Base-by-base conservation (phyloP, 2,888 invertebrate genomes). In the Auanema sp. region DNA sequence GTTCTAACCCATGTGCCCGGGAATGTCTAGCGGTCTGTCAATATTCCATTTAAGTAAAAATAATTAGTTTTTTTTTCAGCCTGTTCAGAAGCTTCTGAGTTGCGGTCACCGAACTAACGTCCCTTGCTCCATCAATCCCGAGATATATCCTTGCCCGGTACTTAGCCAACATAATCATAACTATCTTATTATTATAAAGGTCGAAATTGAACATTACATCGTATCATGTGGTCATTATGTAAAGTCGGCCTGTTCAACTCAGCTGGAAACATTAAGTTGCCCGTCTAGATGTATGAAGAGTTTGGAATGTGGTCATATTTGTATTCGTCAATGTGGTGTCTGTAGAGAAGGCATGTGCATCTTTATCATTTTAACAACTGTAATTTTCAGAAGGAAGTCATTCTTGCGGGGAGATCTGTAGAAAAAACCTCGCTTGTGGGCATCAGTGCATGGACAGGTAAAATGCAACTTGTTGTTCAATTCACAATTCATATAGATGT, bases 401-500 rank as follows among this genome's bases (percentile, higher is more conserved):
- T 51, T 14, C 43, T 10, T 51, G 49, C 41, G n/a, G 44, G 11
- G 24, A 23, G 25, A n/a, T 16, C 12, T 57, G 23, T 44, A 47
- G 49, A 44, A 60, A 47, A 47, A 42, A 41, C 14, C 44, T 60
- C 18, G 41, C 41, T 8, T 60, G 60, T 52, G 60, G 60, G 16
- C 52, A 51, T 41, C 41, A 33, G 6, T 60, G 60, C 47, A 11
- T 33, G 33, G 42, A 43, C 14, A 44, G 25, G 60, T 44, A 55
- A 33, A 8, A 33, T 33, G 4, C 33, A n/a, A n/a, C n/a, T n/a
- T n/a, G 21, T 41, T 55, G 11, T 21, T 33, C 14, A 21, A 11
- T 42, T 24, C 41, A 33, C 42, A 5, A 16, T 43, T 60, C 16
- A 18, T 55, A 53, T 44, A 63, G 60, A 50, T 70, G 70, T 55